phyloP scores from a whole-genome alignment of 2,113 vertebrate species.

The Clupea harengus region DNA sequence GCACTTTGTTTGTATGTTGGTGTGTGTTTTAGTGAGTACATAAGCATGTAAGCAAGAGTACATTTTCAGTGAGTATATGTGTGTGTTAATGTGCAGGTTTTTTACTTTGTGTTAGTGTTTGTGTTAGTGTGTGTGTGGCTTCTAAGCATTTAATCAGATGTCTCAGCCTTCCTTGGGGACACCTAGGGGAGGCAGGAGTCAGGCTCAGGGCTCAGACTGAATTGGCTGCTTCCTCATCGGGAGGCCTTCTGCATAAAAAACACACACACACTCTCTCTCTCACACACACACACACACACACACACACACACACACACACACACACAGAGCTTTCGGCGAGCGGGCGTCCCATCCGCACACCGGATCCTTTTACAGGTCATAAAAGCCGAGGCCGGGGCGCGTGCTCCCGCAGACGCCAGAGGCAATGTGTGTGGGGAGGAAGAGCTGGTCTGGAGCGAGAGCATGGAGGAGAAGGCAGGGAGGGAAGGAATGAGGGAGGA shows the following conservation, averaged over 20 bases:
- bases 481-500: not conserved
- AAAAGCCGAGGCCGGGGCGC: slow-evolving; percentile 32
- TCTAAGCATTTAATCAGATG: slow-evolving; percentile 30
- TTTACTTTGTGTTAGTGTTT: not conserved
- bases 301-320: slow-evolving; percentile 8
- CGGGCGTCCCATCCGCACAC: slow-evolving; percentile 29
- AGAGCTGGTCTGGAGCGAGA: slow-evolving; percentile 1
- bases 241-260: slow-evolving; percentile 20
- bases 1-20: not conserved
- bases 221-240: slow-evolving; percentile 59
- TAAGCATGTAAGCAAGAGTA: not conserved
- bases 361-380: slow-evolving; percentile 35
- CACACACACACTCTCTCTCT: not conserved
- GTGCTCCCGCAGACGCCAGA: slow-evolving; percentile 29
- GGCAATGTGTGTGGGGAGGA: slow-evolving; percentile 8
- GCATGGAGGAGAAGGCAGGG: not conserved
- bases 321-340: slow-evolving; percentile 1
- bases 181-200: slow-evolving; percentile 18
- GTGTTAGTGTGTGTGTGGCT: slow-evolving; percentile 16
- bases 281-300: slow-evolving; percentile 1
- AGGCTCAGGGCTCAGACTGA: slow-evolving; percentile 38
- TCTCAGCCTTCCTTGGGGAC: slow-evolving; percentile 22
- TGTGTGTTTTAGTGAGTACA: not conserved
- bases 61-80: not conserved
- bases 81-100: not conserved